phyloP scores from a whole-genome alignment of 1,140 invertebrate species.

The Apis cerana region DNA sequence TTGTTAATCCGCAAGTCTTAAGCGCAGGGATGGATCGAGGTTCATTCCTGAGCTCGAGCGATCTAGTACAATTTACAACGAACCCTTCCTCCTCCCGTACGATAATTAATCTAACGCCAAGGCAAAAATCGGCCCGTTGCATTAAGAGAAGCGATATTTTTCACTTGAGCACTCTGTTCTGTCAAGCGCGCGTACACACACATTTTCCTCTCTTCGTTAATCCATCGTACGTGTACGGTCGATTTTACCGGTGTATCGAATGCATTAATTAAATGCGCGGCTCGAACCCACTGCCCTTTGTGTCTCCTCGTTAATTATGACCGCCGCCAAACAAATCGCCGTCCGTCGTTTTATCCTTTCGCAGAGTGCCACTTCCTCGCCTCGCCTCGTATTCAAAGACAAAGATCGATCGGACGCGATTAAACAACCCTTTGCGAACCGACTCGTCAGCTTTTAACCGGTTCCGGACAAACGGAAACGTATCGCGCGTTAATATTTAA shows the following conservation, averaged over 20 bases:
- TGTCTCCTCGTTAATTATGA: slow-evolving; percentile 12
- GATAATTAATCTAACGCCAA: not conserved
- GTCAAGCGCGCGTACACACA: not conserved
- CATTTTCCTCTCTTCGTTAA: not conserved
- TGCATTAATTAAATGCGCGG: slow-evolving; percentile 8
- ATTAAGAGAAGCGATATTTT: not conserved
- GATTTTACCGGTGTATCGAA: not conserved
- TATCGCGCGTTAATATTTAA: slow-evolving; percentile 9
- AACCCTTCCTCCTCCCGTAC: not conserved
- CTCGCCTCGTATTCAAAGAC: no score
- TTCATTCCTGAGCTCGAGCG: no score
- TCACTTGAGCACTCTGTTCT: not conserved
- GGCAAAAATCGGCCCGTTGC: no score
- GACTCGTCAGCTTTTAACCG: not conserved
- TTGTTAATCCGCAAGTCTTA: slow-evolving; percentile 20
- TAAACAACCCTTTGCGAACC: no score
- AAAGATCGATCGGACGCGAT: no score
- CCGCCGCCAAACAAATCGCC: no score
- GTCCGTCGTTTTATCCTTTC: no score
- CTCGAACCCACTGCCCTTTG: not conserved
- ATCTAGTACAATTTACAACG: not conserved
- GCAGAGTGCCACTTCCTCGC: no score
- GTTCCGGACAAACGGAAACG: no score
- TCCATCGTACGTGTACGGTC: not conserved
- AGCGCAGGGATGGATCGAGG: not conserved